Conservation (phyloP, 2,113 vertebrate genomes). For the Podarcis raffonei region DNA sequence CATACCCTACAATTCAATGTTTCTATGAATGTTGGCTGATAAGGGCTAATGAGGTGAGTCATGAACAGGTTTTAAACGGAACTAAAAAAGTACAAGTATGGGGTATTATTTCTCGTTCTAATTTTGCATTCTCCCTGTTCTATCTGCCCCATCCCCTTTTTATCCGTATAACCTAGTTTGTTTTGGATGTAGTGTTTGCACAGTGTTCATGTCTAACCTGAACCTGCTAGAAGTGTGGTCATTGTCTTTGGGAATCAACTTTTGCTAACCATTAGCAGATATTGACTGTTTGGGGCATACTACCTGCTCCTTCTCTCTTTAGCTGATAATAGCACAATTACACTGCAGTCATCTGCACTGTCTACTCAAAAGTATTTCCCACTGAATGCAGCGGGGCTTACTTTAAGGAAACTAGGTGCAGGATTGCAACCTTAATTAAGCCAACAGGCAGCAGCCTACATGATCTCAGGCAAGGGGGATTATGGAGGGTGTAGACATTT, state of each 20-base stretch:
- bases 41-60: background rate
- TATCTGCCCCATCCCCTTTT: background rate
- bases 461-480: too few species aligned
- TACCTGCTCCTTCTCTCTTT: background rate
- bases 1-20: too few species aligned
- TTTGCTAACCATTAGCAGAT: background rate
- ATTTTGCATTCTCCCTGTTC: background rate
- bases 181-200: background rate
- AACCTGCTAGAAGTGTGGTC: too few species aligned
- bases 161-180: background rate
- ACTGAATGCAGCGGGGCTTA: background rate
- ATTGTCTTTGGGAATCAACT: background rate
- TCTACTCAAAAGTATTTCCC: background rate
- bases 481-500: too few species aligned
- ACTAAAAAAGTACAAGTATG: background rate
- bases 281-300: background rate
- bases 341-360: background rate
- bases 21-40: too few species aligned
- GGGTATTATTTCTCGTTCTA: background rate
- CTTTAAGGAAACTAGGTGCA: too few species aligned
- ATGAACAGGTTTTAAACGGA: slow-evolving; percentile 24
- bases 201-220: background rate
- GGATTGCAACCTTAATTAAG: background rate
- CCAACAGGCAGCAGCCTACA: too few species aligned
- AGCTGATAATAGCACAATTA: background rate